Evolutionary conservation across 1,140 invertebrate genomes (phyloP).

Genomic region (Oppia nitens): DNA sequence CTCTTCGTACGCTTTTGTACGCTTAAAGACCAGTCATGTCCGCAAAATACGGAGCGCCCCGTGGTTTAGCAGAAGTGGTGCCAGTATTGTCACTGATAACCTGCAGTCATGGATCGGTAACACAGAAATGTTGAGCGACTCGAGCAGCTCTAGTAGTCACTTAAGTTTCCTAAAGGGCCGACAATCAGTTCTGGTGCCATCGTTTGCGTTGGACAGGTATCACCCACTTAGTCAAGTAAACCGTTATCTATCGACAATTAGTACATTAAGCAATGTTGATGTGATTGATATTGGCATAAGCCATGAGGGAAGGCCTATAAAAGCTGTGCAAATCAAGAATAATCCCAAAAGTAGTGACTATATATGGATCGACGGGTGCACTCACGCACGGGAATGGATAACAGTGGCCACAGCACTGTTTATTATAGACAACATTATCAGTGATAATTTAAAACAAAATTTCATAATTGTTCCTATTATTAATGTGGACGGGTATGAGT

Average conservation of each 20-base stretch:
- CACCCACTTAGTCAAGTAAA: slow-evolving; percentile 15
- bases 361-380: slow-evolving; percentile 21
- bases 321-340: slow-evolving; percentile 34
- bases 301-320: slow-evolving; percentile 40
- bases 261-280: slow-evolving; percentile 24
- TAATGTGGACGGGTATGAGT: slow-evolving; percentile 22
- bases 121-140: neutral
- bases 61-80: neutral
- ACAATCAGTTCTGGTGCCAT: slow-evolving; percentile 1
- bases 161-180: neutral
- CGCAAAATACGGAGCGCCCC: neutral
- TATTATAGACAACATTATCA: slow-evolving; percentile 20
- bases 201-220: slow-evolving; percentile 15
- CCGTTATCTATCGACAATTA: slow-evolving; percentile 10
- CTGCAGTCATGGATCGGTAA: slow-evolving; percentile 12
- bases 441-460: slow-evolving; percentile 10
- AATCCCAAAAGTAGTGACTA: slow-evolving; percentile 12
- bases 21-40: neutral
- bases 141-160: neutral
- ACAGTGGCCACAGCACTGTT: slow-evolving; percentile 21
- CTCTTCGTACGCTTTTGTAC: slow-evolving; percentile 3
- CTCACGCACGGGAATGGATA: slow-evolving; percentile 24
- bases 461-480: slow-evolving; percentile 22
- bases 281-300: slow-evolving; percentile 37
- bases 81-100: slow-evolving; percentile 4